Percentiles rank a stretch among this genome's conserved stretches.
Evolutionary conservation across 2,113 vertebrate genomes (phyloP).

Genomic region (Camelus dromedarius): DNA sequence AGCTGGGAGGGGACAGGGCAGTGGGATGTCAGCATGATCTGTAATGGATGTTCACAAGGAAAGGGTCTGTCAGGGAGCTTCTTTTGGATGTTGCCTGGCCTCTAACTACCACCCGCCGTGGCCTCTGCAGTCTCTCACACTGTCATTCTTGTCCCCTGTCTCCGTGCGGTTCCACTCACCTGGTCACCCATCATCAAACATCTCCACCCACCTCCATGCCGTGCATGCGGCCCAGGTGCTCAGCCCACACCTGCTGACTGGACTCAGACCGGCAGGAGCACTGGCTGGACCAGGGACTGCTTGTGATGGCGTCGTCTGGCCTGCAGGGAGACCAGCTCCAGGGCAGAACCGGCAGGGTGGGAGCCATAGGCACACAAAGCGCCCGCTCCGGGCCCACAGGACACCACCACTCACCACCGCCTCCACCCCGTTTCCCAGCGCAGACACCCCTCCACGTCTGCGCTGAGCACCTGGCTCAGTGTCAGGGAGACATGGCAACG

Average conservation of each 20-base stretch:
- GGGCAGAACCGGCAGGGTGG: neutral
- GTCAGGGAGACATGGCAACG: too few species aligned
- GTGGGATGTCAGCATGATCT: accelerated
- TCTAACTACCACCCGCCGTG: accelerated
- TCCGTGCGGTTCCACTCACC: neutral
- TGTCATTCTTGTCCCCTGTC: accelerated
- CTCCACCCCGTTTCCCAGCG: accelerated
- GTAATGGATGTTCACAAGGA: neutral
- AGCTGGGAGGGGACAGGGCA: neutral
- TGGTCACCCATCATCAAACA: neutral
- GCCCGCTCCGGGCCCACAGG: neutral
- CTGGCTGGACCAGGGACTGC: neutral
- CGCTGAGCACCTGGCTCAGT: neutral
- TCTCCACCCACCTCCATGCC: neutral
- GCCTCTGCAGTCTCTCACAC: neutral
- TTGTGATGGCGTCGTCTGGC: neutral
- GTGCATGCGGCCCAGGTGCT: neutral
- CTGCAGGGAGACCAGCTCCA: neutral
- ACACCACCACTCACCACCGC: accelerated
- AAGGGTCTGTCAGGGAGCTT: too few species aligned
- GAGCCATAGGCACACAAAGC: neutral
- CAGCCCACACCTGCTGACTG: neutral
- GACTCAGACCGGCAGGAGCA: neutral
- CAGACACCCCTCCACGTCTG: neutral
- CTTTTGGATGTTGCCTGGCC: neutral